Percentiles rank a stretch among this genome's conserved stretches.
Conservation (phyloP, 2,797 vertebrate genomes). For the Gymnopithys bicolor region DNA sequence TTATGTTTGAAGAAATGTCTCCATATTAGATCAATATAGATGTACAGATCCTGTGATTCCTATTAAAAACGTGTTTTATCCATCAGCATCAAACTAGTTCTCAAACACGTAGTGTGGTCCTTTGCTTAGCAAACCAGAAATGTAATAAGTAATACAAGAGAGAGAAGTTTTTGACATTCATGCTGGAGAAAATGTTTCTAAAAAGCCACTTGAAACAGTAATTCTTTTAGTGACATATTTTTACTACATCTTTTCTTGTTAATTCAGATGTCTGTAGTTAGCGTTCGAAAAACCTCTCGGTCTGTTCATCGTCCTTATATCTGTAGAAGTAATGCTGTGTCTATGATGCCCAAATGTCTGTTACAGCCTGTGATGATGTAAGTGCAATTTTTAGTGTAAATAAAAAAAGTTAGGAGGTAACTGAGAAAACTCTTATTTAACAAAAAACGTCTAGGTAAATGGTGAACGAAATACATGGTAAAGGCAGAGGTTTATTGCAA, state of each 20-base stretch:
- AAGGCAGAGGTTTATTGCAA: not conserved
- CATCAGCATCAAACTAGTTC: not conserved
- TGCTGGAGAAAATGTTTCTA: not conserved
- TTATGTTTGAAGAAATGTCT: not conserved
- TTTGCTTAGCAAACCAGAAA: not conserved
- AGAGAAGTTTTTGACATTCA: not conserved
- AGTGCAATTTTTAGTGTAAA: not conserved
- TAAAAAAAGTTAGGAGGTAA: not conserved
- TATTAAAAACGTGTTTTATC: not conserved
- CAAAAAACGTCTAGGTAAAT: not conserved
- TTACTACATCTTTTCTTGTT: not conserved
- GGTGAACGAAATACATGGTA: not conserved
- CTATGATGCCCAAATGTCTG: not conserved
- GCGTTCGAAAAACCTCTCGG: not conserved
- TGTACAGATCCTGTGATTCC: not conserved
- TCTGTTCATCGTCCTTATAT: constrained; percentile 6
- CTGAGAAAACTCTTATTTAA: not conserved
- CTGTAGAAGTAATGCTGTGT: not conserved
- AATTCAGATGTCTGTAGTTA: not conserved
- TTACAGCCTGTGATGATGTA: not conserved
- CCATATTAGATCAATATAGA: not conserved
- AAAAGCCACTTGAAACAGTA: not conserved
- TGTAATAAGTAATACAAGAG: not conserved
- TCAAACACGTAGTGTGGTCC: not conserved
- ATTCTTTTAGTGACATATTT: not conserved